Conservation (phyloP, 2,113 vertebrate genomes). For the Leptobrachium ailaonicum region DNA sequence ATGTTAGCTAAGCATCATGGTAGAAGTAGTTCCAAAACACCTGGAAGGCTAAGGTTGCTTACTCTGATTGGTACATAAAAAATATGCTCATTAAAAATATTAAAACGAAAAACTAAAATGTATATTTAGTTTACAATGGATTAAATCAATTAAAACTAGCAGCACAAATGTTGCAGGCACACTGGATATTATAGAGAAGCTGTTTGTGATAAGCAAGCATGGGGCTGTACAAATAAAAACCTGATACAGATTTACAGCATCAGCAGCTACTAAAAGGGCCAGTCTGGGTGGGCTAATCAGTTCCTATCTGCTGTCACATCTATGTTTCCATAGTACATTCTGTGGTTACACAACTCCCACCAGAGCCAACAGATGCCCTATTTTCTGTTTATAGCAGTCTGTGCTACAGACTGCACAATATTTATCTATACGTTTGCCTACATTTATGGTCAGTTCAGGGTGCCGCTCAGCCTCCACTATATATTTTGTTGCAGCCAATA, state of each 20-base stretch:
- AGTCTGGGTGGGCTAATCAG: slow-evolving; percentile 22
- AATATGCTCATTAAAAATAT: too few relatives aligned
- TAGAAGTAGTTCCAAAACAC: too few relatives aligned
- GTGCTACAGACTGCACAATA: not conserved
- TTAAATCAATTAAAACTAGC: too few relatives aligned
- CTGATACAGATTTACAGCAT: not conserved
- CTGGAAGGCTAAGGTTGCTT: too few relatives aligned
- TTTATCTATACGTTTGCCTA: not conserved
- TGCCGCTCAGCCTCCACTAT: not conserved
- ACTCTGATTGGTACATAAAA: too few relatives aligned
- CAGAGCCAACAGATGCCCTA: slow-evolving; percentile 10
- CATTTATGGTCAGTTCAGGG: not conserved
- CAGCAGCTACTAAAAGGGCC: not conserved
- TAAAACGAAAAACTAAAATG: too few relatives aligned
- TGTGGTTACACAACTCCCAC: slow-evolving; percentile 11
- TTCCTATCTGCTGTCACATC: slow-evolving; percentile 34
- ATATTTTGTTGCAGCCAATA: not conserved
- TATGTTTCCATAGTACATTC: slow-evolving; percentile 10
- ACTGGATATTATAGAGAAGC: not conserved
- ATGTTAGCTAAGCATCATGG: too few relatives aligned
- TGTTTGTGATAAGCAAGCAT: not conserved
- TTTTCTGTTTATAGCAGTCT: not conserved
- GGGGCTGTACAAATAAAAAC: not conserved
- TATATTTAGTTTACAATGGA: too few relatives aligned
- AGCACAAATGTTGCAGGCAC: not conserved